Percentiles rank a stretch among this genome's conserved stretches.
These are phyloP conservation scores for Parnassius smintheus DNA, from an alignment of 2,888 invertebrate genomes.

Conservation along the genomic window DNA sequence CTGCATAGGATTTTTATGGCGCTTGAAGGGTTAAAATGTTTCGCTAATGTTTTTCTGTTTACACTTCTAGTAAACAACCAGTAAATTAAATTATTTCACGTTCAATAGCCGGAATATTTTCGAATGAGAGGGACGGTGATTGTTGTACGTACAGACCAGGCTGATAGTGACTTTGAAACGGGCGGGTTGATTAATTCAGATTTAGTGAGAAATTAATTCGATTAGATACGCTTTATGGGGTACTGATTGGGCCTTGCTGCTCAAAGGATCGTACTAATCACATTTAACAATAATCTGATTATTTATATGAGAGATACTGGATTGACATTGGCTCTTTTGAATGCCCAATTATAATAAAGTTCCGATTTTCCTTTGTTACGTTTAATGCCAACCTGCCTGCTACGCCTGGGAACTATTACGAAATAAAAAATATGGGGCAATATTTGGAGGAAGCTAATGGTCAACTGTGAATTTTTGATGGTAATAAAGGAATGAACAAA, in stretches of 20 bases:
- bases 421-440: too few species aligned
- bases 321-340: conserved; percentile 12
- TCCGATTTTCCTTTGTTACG: too few species aligned
- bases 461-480: too few species aligned
- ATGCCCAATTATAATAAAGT: neutral
- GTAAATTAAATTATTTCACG: too few species aligned
- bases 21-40: too few species aligned
- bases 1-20: too few species aligned
- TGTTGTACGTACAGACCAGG: conserved; percentile 17
- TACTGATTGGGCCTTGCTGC: conserved; percentile 24
- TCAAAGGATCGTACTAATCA: conserved; percentile 26
- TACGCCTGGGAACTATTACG: too few species aligned
- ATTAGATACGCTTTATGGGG: conserved; percentile 28
- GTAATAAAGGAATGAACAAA: too few species aligned
- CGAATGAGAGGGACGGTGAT: conserved; percentile 13
- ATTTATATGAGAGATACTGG: conserved; percentile 22
- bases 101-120: conserved; percentile 19
- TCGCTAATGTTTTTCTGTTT: too few species aligned
- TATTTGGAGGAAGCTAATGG: too few species aligned
- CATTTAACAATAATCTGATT: conserved; percentile 23
- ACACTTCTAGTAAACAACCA: too few species aligned
- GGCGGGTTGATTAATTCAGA: conserved; percentile 30
- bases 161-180: conserved; percentile 28
- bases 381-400: too few species aligned
- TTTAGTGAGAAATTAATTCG: conserved; percentile 30